A percentile compares a stretch with the other conserved stretches of the same genome.
phyloP scores from a whole-genome alignment of 2,888 invertebrate species.

The Dynastes grantii region DNA sequence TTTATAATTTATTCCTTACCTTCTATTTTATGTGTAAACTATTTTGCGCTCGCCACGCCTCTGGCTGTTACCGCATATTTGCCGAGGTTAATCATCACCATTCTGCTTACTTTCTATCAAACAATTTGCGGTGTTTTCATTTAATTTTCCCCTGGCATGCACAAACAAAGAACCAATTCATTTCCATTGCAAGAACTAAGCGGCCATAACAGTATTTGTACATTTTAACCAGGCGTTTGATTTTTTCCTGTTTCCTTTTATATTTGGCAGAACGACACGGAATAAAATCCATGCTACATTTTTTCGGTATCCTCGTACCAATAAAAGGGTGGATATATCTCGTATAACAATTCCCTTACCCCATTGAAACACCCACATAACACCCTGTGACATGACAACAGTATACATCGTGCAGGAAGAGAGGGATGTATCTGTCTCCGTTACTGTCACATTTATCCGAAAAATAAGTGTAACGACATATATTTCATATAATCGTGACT shows the following conservation, averaged over 20 bases:
- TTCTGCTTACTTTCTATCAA: neutral
- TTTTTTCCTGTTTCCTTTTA: neutral
- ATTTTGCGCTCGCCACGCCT: too few relatives aligned
- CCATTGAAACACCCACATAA: neutral
- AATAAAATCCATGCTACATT: conserved; percentile 29
- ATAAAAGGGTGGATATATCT: conserved; percentile 11
- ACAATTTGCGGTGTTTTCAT: neutral
- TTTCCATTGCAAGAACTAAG: neutral
- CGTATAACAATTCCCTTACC: conserved; percentile 3
- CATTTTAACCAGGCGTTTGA: neutral
- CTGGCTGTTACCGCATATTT: too few relatives aligned
- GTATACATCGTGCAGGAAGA: neutral
- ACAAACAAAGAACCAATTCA: neutral
- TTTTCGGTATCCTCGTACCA: conserved; percentile 3
- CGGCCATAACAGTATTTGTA: conserved; percentile 13
- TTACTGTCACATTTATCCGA: conserved; percentile 47
- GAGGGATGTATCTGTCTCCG: conserved; percentile 26
- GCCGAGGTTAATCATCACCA: too few relatives aligned
- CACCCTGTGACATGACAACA: neutral
- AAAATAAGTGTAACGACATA: conserved; percentile 51
- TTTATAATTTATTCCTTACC: too few relatives aligned
- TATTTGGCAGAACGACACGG: neutral
- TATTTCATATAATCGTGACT: conserved; percentile 51
- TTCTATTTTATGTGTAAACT: too few relatives aligned
- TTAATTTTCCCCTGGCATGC: neutral